A percentile compares a stretch with the other conserved stretches of the same genome.
phyloP scores from a whole-genome alignment of 2,113 vertebrate genomes.

The Cochlearius cochlearius region DNA sequence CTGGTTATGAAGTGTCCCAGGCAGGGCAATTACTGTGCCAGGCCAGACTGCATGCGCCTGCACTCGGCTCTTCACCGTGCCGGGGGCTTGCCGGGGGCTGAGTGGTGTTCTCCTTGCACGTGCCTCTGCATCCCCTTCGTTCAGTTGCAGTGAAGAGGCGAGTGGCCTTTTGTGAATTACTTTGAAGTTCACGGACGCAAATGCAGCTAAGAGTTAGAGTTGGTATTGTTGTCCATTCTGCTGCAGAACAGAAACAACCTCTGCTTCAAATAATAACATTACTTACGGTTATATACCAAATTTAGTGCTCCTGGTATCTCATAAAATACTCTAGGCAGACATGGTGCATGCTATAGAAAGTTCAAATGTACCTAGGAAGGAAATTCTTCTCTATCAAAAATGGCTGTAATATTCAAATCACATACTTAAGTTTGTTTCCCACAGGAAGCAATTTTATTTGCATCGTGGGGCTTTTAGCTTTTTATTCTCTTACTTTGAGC shows the following conservation, averaged over 20 bases:
- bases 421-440: constrained; percentile 51
- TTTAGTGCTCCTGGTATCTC: background rate
- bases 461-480: constrained; percentile 31
- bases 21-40: background rate
- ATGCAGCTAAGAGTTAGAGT: background rate
- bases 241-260: background rate
- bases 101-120: background rate
- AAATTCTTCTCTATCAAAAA: constrained; percentile 38
- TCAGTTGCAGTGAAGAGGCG: rapidly evolving
- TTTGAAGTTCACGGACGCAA: background rate
- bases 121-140: background rate
- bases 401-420: constrained; percentile 43
- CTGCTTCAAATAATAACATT: background rate
- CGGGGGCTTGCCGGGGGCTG: background rate
- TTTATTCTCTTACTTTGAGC: constrained; percentile 67
- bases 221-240: background rate
- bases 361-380: constrained; percentile 26
- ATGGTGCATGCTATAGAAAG: background rate
- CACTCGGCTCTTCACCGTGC: background rate
- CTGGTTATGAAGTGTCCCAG: background rate
- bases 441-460: constrained; percentile 58
- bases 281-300: background rate
- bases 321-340: background rate
- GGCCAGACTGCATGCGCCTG: background rate
- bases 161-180: background rate